Percentiles rank a stretch among this genome's conserved stretches.
These are phyloP conservation scores for Cantharis rufa DNA, from an alignment of 2,888 invertebrate genomes.

Conservation along the genomic window DNA sequence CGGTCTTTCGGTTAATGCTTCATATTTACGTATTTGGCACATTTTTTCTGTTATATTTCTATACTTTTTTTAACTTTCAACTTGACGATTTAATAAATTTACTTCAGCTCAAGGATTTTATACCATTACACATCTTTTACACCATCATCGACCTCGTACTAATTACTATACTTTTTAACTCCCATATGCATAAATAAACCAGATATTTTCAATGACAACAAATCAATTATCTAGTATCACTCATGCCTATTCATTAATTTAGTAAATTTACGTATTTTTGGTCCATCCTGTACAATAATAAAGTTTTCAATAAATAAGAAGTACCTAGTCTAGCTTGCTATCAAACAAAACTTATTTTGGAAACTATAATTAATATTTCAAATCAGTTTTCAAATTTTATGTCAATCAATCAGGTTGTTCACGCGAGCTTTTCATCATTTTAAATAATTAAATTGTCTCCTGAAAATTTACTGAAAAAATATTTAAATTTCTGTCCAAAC, in stretches of 20 bases:
- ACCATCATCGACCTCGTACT: not conserved
- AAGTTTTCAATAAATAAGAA: not conserved
- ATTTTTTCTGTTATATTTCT: not conserved
- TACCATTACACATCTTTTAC: not conserved
- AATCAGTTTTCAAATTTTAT: no score
- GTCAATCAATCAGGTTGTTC: no score
- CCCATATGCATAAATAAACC: not conserved
- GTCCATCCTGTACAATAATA: not conserved
- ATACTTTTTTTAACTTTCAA: not conserved
- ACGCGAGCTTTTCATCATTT: no score
- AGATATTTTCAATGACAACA: not conserved
- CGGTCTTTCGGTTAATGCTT: slow-evolving; percentile 25
- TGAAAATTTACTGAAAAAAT: no score
- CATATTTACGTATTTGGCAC: slow-evolving; percentile 16
- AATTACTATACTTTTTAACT: not conserved
- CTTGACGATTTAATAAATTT: not conserved
- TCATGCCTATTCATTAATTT: not conserved
- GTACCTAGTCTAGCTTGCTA: not conserved
- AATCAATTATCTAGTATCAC: not conserved
- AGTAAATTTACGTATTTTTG: not conserved
- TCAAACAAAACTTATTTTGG: not conserved
- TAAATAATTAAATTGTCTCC: no score
- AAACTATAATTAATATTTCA: not conserved
- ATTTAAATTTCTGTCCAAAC: no score
- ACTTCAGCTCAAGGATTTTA: not conserved